Base-by-base conservation (phyloP, 1,140 invertebrate genomes). In the Ridgeia piscesae region DNA sequence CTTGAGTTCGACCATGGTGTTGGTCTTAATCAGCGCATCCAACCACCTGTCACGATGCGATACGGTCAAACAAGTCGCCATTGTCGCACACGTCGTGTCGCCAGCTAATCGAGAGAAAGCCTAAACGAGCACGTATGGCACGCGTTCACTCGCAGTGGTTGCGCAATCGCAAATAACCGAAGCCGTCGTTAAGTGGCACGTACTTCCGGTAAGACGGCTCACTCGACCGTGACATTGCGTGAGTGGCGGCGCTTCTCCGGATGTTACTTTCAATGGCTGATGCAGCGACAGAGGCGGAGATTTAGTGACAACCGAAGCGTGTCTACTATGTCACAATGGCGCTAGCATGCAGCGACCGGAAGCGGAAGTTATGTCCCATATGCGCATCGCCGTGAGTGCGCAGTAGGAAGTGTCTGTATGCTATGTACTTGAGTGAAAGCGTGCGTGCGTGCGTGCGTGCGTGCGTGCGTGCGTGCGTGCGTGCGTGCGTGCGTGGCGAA, bases 141-240 rank as follows among this genome's bases (percentile, higher is more conserved):
- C 58, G 17, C 58, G 58, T 77, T 77, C 58, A n/a, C 58, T 77
- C 35, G 91, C 34, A 88, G 35, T 21, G 42, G 91, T 88, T 35
- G 35, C 58, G 91, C 50, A 92, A 88, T 33, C 58, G 91, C 35
- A 91, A 58, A 58, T 33, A 42, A 42, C 34, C 21, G 91, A 91
- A 58, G 91, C 35, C 9, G 91, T n/a, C 33, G 91, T 88, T 50
- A 88, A 92, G 91, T 50, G 88, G 91, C 33, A 91, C 34, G 91
- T 48, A 34, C 35, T 48, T 35, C 35, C 35, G 91, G 35, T 48
- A n/a, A 34, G 50, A 58, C 21, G 88, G n/a, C n/a, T n/a, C n/a
- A 58, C 35, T 1, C 14, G 91, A 91, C 31, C 35, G 50, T 35
- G 31, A 91, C 31, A n/a, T 31, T 35, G 35, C 35, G 91, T 14